These are phyloP conservation scores for Apamea monoglypha DNA, from an alignment of 2,888 invertebrate species.

Conservation along the genomic window DNA sequence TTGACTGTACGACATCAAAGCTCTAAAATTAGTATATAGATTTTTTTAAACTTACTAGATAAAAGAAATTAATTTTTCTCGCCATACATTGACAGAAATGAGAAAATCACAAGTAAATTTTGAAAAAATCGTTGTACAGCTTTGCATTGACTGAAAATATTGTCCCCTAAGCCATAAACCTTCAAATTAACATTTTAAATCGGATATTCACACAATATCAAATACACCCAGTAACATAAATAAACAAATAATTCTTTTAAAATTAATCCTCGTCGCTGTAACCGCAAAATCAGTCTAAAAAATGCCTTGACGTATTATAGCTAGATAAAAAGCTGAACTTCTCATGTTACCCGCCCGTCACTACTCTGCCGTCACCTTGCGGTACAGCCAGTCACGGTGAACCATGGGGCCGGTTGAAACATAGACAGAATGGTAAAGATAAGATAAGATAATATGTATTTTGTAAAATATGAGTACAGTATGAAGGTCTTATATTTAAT, in stretches of 20 bases:
- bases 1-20: not conserved
- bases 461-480: no score
- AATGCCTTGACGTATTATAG: constrained; percentile 44
- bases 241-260: constrained; percentile 35
- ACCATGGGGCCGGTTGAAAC: constrained; percentile 36
- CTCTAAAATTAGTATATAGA: not conserved
- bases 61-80: not conserved
- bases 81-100: not conserved
- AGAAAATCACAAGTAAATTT: not conserved
- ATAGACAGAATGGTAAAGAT: not conserved
- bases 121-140: not conserved
- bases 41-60: not conserved
- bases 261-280: constrained; percentile 30
- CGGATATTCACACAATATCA: constrained; percentile 17
- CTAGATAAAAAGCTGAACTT: constrained; percentile 51
- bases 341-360: constrained; percentile 63
- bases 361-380: constrained; percentile 46
- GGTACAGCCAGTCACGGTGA: constrained; percentile 30
- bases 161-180: constrained; percentile 12
- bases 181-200: constrained; percentile 4
- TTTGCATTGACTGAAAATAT: no score
- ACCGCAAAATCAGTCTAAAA: constrained; percentile 63
- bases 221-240: constrained; percentile 10
- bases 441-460: no score
- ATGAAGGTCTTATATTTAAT: no score